Evolutionary conservation across 1,140 invertebrate species (phyloP).

Genomic region (Laupala kohalensis): DNA sequence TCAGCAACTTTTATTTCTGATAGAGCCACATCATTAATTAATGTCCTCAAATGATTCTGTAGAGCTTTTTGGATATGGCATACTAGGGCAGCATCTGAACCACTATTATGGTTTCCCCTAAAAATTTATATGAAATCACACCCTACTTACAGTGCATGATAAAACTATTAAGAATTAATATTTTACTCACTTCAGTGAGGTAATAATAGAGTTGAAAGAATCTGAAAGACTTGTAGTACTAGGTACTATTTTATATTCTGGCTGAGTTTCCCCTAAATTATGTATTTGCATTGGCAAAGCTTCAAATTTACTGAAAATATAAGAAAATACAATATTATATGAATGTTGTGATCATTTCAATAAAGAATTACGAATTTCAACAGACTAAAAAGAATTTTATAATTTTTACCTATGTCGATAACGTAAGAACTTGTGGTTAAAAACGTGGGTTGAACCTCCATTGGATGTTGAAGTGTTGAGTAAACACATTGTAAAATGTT

Average conservation of each 20-base stretch:
- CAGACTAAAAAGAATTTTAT: background rate
- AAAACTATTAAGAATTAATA: no score
- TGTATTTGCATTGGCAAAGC: conserved; percentile 29
- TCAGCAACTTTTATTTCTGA: conserved; percentile 3
- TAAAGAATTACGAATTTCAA: no score
- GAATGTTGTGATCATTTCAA: no score
- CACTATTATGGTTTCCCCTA: background rate
- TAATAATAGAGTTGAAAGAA: conserved; percentile 12
- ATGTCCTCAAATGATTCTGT: conserved; percentile 6
- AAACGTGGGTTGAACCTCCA: conserved; percentile 37
- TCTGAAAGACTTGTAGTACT: conserved; percentile 10
- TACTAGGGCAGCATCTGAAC: conserved; percentile 3
- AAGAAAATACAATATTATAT: no score
- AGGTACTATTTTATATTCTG: conserved; percentile 19
- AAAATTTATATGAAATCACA: background rate
- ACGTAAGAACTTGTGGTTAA: conserved; percentile 33
- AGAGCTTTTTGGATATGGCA: conserved; percentile 8
- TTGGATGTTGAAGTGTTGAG: conserved; percentile 33
- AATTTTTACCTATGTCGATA: conserved; percentile 23
- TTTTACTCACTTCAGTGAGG: conserved; percentile 7
- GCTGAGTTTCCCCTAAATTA: conserved; percentile 28
- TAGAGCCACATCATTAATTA: conserved; percentile 3
- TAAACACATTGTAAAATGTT: conserved; percentile 36
- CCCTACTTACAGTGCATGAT: no score
- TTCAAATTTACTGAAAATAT: conserved; percentile 23